phyloP scores from a whole-genome alignment of 2,888 invertebrate genomes.

The Vesta saturnalis region DNA sequence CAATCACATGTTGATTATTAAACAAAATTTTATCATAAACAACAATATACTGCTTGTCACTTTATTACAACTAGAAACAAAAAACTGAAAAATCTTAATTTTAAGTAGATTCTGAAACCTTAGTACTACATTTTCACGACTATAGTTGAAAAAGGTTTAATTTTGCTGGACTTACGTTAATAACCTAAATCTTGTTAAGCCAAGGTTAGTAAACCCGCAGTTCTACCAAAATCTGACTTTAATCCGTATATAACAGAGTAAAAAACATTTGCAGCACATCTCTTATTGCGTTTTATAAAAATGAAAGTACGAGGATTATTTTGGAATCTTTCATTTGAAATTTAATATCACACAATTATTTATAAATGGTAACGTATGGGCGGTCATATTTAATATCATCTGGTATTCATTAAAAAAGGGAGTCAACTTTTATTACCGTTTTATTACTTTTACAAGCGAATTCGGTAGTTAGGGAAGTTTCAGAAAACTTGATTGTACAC shows the following conservation, averaged over 20 bases:
- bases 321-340: background rate
- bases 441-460: too few relatives aligned
- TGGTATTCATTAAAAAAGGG: too few relatives aligned
- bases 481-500: too few relatives aligned
- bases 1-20: too few relatives aligned
- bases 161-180: slow-evolving; percentile 8
- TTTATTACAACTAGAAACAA: too few relatives aligned
- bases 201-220: slow-evolving; percentile 1
- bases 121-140: background rate
- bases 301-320: background rate
- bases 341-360: background rate
- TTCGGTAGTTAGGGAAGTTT: too few relatives aligned
- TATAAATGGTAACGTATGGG: background rate
- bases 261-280: slow-evolving; percentile 7
- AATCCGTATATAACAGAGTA: slow-evolving; percentile 15
- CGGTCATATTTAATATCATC: too few relatives aligned
- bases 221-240: slow-evolving; percentile 15
- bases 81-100: too few relatives aligned
- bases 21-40: too few relatives aligned
- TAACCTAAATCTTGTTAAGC: slow-evolving; percentile 14
- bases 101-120: too few relatives aligned
- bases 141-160: background rate
- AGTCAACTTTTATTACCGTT: too few relatives aligned
- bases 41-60: too few relatives aligned
- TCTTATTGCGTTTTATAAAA: slow-evolving; percentile 9